Evolutionary conservation across 2,888 invertebrate genomes (phyloP), one percentile per base, ranked within the genome.

Genomic region (Drosophila subsilvestris): DNA sequence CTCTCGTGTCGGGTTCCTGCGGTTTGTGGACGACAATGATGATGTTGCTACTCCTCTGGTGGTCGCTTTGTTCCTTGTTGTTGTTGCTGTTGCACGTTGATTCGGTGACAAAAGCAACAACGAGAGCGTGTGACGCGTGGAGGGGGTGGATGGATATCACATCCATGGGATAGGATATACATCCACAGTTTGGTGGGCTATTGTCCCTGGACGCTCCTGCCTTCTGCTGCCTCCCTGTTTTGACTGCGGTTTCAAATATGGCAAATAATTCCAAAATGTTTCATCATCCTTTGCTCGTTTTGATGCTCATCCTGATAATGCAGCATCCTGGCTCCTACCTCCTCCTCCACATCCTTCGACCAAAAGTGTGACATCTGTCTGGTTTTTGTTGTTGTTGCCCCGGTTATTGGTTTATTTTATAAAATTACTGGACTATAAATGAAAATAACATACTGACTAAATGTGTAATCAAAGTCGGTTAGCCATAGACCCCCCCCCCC

Each of bases 241-340:
- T 79, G 81, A 75, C 76, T 89, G 89, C 79, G 90, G 89, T 90
- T 86, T 80, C 82, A 87, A 83, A 89, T 84, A 82, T 86, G 80
- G 85, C 81, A 70, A 73, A 85, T 90, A 90, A 75, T 77, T 73
- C 67, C 72, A 76, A 82, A 88, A 82, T 86, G 72, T 79, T 87
- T 72, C 25, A 12, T 18, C 37, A 32, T 20, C 32, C 7, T 12
- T 29, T 7, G 37, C 37, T 7, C 17, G 20, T 25, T 1, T 14
- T 48, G 22, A 12, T 14, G 32, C 5, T 1, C 32, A 32, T 14
- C 12, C 32, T 10, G 45, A 12, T 18, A 14, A n/a, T 14, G n/a
- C 43, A 42, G 25, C 7, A 6, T 0, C 25, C 25, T 27, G 27
- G 7, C 29, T 63, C 22, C 29, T 22, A 48, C 5, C 25, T 25